Base-by-base conservation (phyloP, 2,888 invertebrate species). In the Liodrosophila aerea region DNA sequence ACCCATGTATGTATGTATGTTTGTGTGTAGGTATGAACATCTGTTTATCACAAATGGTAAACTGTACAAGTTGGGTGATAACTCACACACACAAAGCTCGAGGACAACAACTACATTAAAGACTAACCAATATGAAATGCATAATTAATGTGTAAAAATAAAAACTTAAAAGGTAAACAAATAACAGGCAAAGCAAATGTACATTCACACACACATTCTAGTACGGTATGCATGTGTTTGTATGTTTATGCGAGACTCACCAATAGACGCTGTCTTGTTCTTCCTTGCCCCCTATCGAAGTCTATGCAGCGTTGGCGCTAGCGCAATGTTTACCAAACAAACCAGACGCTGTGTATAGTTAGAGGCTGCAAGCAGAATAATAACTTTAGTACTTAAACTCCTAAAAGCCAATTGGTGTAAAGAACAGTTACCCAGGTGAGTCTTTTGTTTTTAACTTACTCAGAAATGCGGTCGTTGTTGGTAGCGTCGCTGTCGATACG, bases 401-500 rank as follows among this genome's bases (percentile, higher is more conserved):
- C 39, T n/a, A 16, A 18, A 39, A 18, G 5, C n/a, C 4, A 5
- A 16, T 39, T 51, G 12, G 54, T n/a, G n/a, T n/a, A n/a, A n/a
- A n/a, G n/a, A n/a, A n/a, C n/a, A n/a, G n/a, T n/a, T n/a, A n/a
- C n/a, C n/a, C n/a, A n/a, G n/a, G n/a, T n/a, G n/a, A n/a, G n/a
- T n/a, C 43, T 37, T 58, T 57, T 27, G 40, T 52, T 36, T 68
- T 54, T 73, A 65, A 49, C 63, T 71, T 64, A 5, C 49, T 51
- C 45, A 41, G 37, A 59, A 76, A 70, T 70, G 73, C 71, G 59
- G 59, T 70, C 66, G 61, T 64, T 60, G 73, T 68, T 64, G 64
- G n/a, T n/a, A n/a, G 81, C 77, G 77, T 78, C 73, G 64, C 43
- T 63, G 74, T 62, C 49, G 41, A 65, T 58, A 73, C 80, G 58